phyloP scores from a whole-genome alignment of 2,113 vertebrate genomes.

The Macrotus californicus region DNA sequence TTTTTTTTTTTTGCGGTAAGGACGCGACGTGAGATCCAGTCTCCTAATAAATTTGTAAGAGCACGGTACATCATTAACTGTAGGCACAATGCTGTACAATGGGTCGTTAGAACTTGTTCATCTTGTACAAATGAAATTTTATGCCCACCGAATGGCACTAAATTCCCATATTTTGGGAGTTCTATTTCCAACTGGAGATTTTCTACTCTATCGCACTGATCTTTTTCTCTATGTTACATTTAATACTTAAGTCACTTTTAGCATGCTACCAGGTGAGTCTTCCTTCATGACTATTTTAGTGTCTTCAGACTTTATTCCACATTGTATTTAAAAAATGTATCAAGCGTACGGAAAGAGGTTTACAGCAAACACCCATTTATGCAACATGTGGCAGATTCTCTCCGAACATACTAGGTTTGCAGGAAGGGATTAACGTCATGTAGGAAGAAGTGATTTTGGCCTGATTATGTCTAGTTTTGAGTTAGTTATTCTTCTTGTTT shows the following conservation, averaged over 20 bases:
- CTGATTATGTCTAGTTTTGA: not conserved
- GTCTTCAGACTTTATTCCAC: not conserved
- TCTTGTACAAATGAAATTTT: not conserved
- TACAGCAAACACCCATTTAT: no score
- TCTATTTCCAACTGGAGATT: not conserved
- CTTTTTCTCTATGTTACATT: not conserved
- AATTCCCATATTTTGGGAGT: not conserved
- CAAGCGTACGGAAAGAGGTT: not conserved
- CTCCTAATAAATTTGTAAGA: not conserved
- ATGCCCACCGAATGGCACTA: not conserved
- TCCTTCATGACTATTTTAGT: not conserved
- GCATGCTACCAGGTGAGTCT: not conserved
- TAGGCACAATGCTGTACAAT: no score
- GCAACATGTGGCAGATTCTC: not conserved
- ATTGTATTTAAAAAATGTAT: not conserved
- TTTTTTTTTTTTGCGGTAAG: not conserved
- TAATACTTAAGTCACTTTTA: not conserved
- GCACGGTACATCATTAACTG: fast-evolving
- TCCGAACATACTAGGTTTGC: not conserved
- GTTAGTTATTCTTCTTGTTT: constrained; percentile 6
- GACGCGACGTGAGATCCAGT: not conserved
- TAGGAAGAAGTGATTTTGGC: not conserved
- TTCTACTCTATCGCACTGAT: not conserved
- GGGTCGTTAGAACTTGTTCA: not conserved
- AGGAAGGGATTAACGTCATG: not conserved